Conservation (phyloP, 30 jellyfish, hydroid and myxozoan genomes). For the Aurelia sp. region DNA sequence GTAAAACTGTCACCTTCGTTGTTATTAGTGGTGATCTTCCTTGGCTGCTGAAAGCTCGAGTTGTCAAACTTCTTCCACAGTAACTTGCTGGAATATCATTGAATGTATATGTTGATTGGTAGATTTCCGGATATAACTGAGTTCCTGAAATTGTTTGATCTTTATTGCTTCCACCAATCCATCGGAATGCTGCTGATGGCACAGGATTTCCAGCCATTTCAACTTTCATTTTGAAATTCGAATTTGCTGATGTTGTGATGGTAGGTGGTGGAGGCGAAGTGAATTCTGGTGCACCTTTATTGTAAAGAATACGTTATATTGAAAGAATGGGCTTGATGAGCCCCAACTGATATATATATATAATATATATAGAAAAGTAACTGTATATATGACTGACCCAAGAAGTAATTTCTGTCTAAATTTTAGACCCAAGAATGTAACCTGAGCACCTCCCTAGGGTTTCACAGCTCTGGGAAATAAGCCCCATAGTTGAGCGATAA, state of each 20-base stretch:
- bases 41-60: slow-evolving; percentile 4
- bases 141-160: slow-evolving; percentile 1
- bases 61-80: slow-evolving; percentile 27
- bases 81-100: slow-evolving; percentile 12
- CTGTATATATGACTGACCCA: no score
- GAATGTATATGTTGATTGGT: slow-evolving; percentile 14
- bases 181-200: slow-evolving; percentile 37
- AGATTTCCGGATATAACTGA: slow-evolving; percentile 12
- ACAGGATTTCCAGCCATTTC: slow-evolving; percentile 36
- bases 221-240: slow-evolving; percentile 3
- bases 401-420: no score
- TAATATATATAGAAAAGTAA: no score
- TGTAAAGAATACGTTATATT: no score
- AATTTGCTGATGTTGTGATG: not conserved
- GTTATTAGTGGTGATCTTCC: no score
- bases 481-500: no score
- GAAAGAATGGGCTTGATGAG: no score
- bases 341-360: no score
- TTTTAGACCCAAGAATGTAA: no score
- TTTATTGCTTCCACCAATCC: slow-evolving; percentile 6
- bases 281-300: slow-evolving; percentile 19
- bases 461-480: no score
- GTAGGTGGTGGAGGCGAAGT: not conserved
- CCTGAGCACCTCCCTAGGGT: no score
- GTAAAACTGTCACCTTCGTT: no score